Evolutionary conservation across 2,888 invertebrate genomes (phyloP).

Genomic region (Iphiclides podalirius): DNA sequence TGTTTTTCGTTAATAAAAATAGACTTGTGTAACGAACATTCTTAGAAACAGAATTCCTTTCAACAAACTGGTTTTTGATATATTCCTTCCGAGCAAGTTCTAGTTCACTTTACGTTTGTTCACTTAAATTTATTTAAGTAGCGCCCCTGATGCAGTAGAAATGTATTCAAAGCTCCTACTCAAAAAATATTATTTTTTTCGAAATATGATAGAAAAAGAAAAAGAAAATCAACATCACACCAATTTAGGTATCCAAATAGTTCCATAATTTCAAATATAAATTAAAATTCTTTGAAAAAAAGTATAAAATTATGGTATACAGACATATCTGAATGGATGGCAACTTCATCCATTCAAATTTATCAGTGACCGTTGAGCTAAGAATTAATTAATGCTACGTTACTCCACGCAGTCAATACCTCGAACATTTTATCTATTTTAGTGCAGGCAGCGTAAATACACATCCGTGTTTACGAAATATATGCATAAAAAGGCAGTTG

Average conservation of each 20-base stretch:
- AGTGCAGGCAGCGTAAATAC: not conserved
- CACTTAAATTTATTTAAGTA: not conserved
- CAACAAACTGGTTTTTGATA: not conserved
- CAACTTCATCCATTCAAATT: not conserved
- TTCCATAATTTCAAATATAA: too few relatives aligned
- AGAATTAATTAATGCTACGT: not conserved
- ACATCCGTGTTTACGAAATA: too few relatives aligned
- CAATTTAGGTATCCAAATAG: too few relatives aligned
- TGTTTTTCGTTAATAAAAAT: too few relatives aligned
- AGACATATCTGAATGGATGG: too few relatives aligned
- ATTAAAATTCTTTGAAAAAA: too few relatives aligned
- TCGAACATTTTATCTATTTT: not conserved
- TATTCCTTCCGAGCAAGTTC: constrained; percentile 1
- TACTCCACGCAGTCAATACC: not conserved
- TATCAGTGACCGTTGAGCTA: not conserved
- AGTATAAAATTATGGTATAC: too few relatives aligned
- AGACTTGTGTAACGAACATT: not conserved
- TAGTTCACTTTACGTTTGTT: not conserved
- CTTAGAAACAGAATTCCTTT: constrained; percentile 2
- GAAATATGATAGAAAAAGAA: too few relatives aligned
- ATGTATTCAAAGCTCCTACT: not conserved
- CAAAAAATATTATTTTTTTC: too few relatives aligned
- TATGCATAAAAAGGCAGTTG: not conserved
- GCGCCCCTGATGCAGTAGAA: too few relatives aligned
- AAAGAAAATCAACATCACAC: too few relatives aligned